Conservation (phyloP, 2,797 vertebrate genomes). For the Austrolebias charrua region DNA sequence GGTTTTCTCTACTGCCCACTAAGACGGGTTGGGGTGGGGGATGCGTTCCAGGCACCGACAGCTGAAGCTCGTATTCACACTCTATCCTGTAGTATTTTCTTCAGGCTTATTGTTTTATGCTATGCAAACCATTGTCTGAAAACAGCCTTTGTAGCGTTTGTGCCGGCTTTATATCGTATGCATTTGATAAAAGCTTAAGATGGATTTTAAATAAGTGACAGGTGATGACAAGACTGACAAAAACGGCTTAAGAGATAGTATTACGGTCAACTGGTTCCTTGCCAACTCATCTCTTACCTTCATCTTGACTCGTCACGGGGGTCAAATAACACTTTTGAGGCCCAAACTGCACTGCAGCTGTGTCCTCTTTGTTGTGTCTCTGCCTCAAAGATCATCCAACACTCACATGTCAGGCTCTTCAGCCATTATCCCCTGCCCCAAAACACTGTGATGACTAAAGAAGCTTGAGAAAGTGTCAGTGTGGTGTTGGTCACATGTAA, state of each 20-base stretch:
- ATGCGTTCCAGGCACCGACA: slow-evolving; percentile 57
- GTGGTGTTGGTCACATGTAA: slow-evolving; percentile 51
- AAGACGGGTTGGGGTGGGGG: slow-evolving; percentile 33
- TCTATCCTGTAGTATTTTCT: slow-evolving; percentile 46
- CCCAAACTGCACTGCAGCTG: slow-evolving; percentile 50
- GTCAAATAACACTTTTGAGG: slow-evolving; percentile 40
- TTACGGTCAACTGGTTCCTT: slow-evolving; percentile 28
- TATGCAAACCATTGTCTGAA: slow-evolving; percentile 28
- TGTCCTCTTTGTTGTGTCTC: slow-evolving; percentile 41
- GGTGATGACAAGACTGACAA: slow-evolving; percentile 18
- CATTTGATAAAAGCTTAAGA: slow-evolving; percentile 36
- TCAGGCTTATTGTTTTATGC: slow-evolving; percentile 32
- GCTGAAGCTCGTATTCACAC: slow-evolving; percentile 53
- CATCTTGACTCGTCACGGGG: slow-evolving; percentile 20
- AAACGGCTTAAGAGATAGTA: slow-evolving; percentile 30
- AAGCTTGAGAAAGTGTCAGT: slow-evolving; percentile 53
- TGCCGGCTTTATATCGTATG: slow-evolving; percentile 31
- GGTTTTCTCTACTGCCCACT: slow-evolving; percentile 56
- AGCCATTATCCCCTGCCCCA: background rate
- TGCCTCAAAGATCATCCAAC: slow-evolving; percentile 22
- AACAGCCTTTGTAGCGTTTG: slow-evolving; percentile 24
- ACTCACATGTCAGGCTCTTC: slow-evolving; percentile 7
- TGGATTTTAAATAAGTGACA: slow-evolving; percentile 27
- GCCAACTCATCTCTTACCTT: slow-evolving; percentile 12
- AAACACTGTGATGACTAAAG: slow-evolving; percentile 26